phyloP scores from a whole-genome alignment of 2,888 invertebrate species.

The Geotrupes spiniger region DNA sequence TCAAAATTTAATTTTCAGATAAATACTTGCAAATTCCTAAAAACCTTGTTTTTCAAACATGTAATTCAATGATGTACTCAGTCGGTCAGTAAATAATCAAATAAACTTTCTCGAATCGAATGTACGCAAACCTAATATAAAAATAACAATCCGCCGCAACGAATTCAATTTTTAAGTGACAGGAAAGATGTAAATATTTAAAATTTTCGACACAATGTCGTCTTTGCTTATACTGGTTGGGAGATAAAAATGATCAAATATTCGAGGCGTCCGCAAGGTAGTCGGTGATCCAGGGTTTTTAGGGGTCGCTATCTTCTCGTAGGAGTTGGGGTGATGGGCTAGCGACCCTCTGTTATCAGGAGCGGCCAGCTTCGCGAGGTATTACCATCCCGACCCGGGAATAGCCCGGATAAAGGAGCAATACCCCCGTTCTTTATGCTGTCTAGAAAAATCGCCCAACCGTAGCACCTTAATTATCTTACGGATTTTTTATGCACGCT shows the following conservation, averaged over 20 bases:
- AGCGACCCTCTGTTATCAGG: slow-evolving; percentile 52
- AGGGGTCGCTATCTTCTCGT: slow-evolving; percentile 26
- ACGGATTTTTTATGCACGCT: slow-evolving; percentile 2
- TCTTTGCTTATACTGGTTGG: neutral
- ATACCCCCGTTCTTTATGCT: slow-evolving; percentile 36
- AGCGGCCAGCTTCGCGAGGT: slow-evolving; percentile 50
- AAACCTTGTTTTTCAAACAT: too few species aligned
- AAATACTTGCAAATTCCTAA: too few species aligned
- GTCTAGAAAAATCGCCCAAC: slow-evolving; percentile 33
- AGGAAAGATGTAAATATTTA: too few species aligned
- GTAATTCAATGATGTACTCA: too few species aligned
- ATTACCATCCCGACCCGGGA: slow-evolving; percentile 50
- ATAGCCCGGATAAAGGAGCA: slow-evolving; percentile 45
- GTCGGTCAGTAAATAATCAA: too few species aligned
- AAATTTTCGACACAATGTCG: too few species aligned
- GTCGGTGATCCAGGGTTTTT: slow-evolving; percentile 39
- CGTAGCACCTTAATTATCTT: slow-evolving; percentile 34
- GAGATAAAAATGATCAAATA: slow-evolving; percentile 35
- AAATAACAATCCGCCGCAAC: too few species aligned
- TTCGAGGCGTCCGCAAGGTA: slow-evolving; percentile 39
- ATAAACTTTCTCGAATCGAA: too few species aligned
- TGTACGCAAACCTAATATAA: too few species aligned
- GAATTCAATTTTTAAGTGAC: too few species aligned
- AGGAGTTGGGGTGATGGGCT: slow-evolving; percentile 36
- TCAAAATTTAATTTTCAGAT: too few species aligned